Evolutionary conservation across 2,888 invertebrate genomes (phyloP).

Genomic region (Orthonychiurus folsomi): DNA sequence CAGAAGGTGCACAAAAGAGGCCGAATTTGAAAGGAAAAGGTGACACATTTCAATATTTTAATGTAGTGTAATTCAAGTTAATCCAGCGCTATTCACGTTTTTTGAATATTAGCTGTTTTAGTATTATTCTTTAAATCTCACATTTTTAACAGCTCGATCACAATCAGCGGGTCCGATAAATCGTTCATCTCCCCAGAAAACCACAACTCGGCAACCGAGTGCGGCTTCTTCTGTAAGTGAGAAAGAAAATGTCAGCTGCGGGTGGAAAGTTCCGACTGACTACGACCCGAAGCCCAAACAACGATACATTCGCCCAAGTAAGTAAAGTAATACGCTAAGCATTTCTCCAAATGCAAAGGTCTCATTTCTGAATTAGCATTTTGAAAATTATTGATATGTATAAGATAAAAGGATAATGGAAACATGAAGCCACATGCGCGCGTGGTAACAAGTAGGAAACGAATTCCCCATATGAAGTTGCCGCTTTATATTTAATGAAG

Average conservation of each 20-base stretch:
- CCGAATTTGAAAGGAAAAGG: neutral
- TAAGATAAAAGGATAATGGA: too few species aligned
- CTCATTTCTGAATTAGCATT: neutral
- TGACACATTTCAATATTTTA: too few species aligned
- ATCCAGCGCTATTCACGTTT: too few species aligned
- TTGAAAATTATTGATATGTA: neutral
- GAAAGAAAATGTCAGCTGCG: slow-evolving; percentile 42
- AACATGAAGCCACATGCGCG: too few species aligned
- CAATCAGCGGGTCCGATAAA: slow-evolving; percentile 51
- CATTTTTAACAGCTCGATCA: slow-evolving; percentile 53
- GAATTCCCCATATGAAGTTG: too few species aligned
- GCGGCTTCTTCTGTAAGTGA: slow-evolving; percentile 40
- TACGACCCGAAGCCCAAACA: slow-evolving; percentile 38
- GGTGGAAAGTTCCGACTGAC: slow-evolving; percentile 40
- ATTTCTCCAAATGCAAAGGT: neutral
- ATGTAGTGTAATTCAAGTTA: slow-evolving; percentile 2
- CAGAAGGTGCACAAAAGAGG: neutral
- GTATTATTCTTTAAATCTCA: too few species aligned
- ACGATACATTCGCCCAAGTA: slow-evolving; percentile 61
- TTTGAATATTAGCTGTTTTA: too few species aligned
- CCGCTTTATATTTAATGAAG: too few species aligned
- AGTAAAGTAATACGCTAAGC: slow-evolving; percentile 43
- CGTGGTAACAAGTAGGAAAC: too few species aligned
- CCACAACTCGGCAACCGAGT: too few species aligned
- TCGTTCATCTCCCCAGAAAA: slow-evolving; percentile 30